Percentiles rank a stretch among this genome's conserved stretches.
Conservation (phyloP, 2,797 vertebrate genomes). For the Hydrophis major region DNA sequence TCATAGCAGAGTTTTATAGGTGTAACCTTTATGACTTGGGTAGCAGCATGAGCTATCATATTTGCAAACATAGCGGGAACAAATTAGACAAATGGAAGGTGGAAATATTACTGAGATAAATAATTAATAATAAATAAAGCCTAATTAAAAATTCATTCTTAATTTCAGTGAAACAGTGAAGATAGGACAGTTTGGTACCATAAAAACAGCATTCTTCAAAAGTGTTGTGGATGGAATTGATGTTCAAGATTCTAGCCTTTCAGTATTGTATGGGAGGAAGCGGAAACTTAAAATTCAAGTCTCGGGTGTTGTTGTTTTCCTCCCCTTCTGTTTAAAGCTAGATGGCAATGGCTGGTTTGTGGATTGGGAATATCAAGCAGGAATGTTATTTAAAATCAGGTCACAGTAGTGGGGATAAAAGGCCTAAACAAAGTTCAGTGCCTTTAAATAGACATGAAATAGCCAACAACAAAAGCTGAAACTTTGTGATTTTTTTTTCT, state of each 20-base stretch:
- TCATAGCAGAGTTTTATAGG: conserved; percentile 27
- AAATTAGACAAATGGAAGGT: conserved; percentile 6
- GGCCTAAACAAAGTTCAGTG: background rate
- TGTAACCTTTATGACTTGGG: background rate
- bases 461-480: background rate
- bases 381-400: background rate
- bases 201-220: background rate
- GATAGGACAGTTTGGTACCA: background rate
- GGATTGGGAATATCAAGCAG: background rate
- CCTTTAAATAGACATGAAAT: background rate
- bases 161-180: background rate
- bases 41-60: background rate
- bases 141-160: background rate
- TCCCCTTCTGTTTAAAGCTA: background rate
- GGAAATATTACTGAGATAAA: background rate
- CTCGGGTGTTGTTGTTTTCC: background rate
- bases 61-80: conserved; percentile 8
- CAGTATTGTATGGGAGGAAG: background rate
- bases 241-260: background rate
- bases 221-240: background rate
- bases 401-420: background rate
- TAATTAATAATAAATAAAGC: background rate
- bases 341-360: background rate
- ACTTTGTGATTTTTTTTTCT: background rate
- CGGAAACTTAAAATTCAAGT: background rate